phyloP scores from a whole-genome alignment of 2,797 vertebrate species.

The Oreonectes daqikongensis region DNA sequence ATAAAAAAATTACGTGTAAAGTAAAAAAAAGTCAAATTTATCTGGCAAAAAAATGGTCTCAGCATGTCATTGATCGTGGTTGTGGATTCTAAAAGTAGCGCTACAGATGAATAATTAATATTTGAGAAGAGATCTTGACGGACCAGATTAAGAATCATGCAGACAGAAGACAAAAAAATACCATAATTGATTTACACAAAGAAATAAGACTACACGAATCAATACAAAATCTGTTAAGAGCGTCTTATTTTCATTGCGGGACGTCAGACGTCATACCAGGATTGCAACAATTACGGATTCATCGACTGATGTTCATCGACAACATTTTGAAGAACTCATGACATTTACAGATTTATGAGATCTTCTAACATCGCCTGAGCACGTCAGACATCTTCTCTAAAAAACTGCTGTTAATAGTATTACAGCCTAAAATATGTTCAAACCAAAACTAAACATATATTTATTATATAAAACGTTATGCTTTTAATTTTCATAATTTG shows the following conservation, averaged over 20 bases:
- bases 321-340: constrained; percentile 69
- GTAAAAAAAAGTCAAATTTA: not conserved
- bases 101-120: constrained; percentile 33
- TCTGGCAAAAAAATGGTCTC: constrained; percentile 27
- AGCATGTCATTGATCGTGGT: constrained; percentile 31
- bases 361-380: constrained; percentile 33
- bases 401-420: not conserved
- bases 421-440: too few species aligned
- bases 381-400: not conserved
- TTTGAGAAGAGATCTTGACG: constrained; percentile 38
- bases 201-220: constrained; percentile 77
- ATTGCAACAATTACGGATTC: constrained; percentile 78
- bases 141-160: constrained; percentile 52
- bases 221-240: constrained; percentile 71
- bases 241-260: constrained; percentile 60
- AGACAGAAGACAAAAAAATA: constrained; percentile 75
- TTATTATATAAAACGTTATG: not conserved
- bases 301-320: constrained; percentile 74
- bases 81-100: constrained; percentile 45
- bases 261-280: constrained; percentile 61
- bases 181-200: constrained; percentile 78
- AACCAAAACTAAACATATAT: too few species aligned
- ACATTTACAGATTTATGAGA: constrained; percentile 68
- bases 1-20: not conserved
- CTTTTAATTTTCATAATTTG: constrained; percentile 18